Percentiles rank a stretch among this genome's conserved stretches.
phyloP scores from a whole-genome alignment of 2,113 vertebrate species.

The Phylloscopus whistleri region DNA sequence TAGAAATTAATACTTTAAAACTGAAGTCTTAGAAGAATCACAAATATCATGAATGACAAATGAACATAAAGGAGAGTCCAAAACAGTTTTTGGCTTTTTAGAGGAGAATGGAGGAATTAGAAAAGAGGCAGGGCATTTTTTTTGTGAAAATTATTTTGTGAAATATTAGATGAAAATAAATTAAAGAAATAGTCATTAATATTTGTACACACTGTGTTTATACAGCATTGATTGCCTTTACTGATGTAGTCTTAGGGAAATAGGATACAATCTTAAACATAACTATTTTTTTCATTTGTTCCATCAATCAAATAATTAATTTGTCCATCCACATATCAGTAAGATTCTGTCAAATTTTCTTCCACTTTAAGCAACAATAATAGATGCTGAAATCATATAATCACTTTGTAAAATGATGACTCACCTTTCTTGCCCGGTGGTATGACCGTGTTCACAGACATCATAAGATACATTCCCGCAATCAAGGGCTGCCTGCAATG shows the following conservation, averaged over 20 bases:
- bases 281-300: background rate
- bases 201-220: background rate
- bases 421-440: conserved; percentile 89
- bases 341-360: background rate
- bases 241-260: background rate
- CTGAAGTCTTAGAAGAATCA: background rate
- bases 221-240: background rate
- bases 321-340: background rate
- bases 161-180: background rate
- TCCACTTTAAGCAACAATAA: background rate
- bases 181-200: background rate
- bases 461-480: conserved; percentile 96
- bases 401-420: background rate
- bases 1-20: background rate
- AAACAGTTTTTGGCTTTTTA: background rate
- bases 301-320: background rate
- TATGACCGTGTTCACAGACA: conserved; percentile 90
- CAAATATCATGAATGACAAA: background rate
- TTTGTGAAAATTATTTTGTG: no score
- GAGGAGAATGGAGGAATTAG: accelerated
- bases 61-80: background rate
- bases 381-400: background rate
- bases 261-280: background rate
- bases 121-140: background rate
- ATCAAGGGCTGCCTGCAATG: conserved; percentile 88